Conservation (phyloP, 2,888 invertebrate species). For the Uloborus plumipes region DNA sequence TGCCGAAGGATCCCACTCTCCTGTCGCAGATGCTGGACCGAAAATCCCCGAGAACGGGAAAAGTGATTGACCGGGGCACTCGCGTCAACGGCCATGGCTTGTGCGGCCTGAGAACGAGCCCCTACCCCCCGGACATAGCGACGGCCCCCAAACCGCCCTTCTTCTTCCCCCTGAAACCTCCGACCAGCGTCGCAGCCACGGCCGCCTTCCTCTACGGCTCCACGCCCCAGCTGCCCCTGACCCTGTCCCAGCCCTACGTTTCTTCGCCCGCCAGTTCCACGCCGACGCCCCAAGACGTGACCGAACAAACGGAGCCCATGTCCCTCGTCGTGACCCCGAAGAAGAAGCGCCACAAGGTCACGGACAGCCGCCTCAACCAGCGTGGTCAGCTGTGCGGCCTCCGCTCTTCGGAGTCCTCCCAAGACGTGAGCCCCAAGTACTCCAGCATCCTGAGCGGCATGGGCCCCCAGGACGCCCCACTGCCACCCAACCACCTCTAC, state of each 20-base stretch:
- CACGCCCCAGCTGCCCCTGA: conserved; percentile 50
- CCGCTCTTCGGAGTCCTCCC: conserved; percentile 82
- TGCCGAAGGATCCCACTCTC: conserved; percentile 38
- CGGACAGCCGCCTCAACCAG: conserved; percentile 92
- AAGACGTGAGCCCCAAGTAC: conserved; percentile 53
- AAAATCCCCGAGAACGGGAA: conserved; percentile 83
- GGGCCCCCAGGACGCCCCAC: conserved; percentile 68
- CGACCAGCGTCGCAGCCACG: conserved; percentile 53
- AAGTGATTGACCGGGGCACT: conserved; percentile 78
- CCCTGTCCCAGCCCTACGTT: conserved; percentile 36
- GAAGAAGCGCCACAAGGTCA: conserved; percentile 96
- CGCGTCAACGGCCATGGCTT: conserved; percentile 59
- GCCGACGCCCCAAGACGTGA: conserved; percentile 71
- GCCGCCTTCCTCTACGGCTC: conserved; percentile 60
- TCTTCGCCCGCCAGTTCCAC: conserved; percentile 68
- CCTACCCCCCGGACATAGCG: conserved; percentile 62
- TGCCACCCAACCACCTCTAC: conserved; percentile 67
- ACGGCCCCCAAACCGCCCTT: conserved; percentile 57
- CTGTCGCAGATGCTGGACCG: conserved; percentile 75
- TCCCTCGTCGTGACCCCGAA: conserved; percentile 95
- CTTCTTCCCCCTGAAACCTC: conserved; percentile 59
- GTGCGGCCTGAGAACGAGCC: conserved; percentile 53
- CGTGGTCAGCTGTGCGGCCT: conserved; percentile 71
- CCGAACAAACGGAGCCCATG: conserved; percentile 93
- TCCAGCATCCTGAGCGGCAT: conserved; percentile 53